Evolutionary conservation across 2,113 vertebrate species (phyloP).

Genomic region (Varanus salvator): DNA sequence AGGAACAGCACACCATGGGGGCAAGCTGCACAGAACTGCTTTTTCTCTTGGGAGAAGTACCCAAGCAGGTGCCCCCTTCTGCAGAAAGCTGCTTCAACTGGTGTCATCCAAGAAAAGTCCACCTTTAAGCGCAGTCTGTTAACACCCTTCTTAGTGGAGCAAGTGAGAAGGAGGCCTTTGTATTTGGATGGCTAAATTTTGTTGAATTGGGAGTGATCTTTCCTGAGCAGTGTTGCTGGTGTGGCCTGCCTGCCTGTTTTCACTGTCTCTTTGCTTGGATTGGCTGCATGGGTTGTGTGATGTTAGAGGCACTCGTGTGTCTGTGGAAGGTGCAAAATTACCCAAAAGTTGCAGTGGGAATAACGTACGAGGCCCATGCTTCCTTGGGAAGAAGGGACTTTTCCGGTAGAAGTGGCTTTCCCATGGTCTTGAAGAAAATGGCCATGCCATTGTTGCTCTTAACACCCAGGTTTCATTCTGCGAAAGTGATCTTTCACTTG

Average conservation of each 20-base stretch:
- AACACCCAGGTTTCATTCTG: not conserved
- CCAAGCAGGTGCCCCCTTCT: too few relatives aligned
- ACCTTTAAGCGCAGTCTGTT: too few relatives aligned
- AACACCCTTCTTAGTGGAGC: too few relatives aligned
- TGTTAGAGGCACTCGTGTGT: not conserved
- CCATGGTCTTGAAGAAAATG: not conserved
- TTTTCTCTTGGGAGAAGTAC: not conserved
- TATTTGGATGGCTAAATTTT: not conserved
- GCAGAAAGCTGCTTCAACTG: not conserved
- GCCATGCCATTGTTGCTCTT: not conserved
- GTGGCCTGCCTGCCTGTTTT: not conserved
- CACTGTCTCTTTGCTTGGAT: not conserved
- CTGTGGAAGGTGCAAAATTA: not conserved
- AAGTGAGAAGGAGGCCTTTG: not conserved
- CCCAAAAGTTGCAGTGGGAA: not conserved
- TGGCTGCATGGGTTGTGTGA: not conserved
- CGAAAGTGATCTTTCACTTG: not conserved
- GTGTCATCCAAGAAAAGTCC: not conserved
- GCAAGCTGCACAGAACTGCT: not conserved
- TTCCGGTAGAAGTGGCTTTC: not conserved
- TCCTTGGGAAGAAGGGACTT: not conserved
- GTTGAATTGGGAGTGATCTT: not conserved
- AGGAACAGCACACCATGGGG: not conserved
- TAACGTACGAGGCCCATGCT: not conserved
- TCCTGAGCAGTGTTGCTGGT: not conserved